A percentile compares a stretch with the other conserved stretches of the same genome.
phyloP scores from a whole-genome alignment of 1,140 invertebrate genomes.

The Sarcophaga bullata region DNA sequence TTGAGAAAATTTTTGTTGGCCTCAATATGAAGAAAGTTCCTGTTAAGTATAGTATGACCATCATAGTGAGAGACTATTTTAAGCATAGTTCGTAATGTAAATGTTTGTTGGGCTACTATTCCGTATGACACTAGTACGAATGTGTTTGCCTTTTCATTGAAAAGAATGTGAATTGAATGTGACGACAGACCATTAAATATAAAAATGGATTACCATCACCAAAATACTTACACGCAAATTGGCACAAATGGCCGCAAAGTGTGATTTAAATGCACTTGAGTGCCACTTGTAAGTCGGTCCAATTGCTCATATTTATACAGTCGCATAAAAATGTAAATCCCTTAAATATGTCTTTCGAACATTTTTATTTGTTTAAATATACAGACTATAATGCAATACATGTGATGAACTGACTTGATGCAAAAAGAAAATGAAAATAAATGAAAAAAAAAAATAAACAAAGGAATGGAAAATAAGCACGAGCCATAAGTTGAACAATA shows the following conservation, averaged over 20 bases:
- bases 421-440: neutral
- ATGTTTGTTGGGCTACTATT: too few species aligned
- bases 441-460: neutral
- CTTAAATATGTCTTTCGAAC: neutral
- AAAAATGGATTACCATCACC: slow-evolving; percentile 28
- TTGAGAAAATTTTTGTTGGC: too few species aligned
- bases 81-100: too few species aligned
- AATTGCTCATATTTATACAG: slow-evolving; percentile 29
- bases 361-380: neutral
- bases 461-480: neutral
- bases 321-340: slow-evolving; percentile 23
- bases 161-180: slow-evolving; percentile 4
- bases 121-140: neutral
- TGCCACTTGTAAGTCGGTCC: slow-evolving; percentile 33
- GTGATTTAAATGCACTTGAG: slow-evolving; percentile 37
- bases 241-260: slow-evolving; percentile 35
- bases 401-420: neutral
- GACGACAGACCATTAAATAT: slow-evolving; percentile 28
- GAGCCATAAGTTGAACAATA: neutral
- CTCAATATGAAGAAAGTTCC: too few species aligned
- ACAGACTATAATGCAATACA: neutral
- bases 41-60: too few species aligned
- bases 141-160: slow-evolving; percentile 4
- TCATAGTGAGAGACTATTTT: too few species aligned
- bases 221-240: slow-evolving; percentile 31